phyloP scores from a whole-genome alignment of 2,888 invertebrate species.

The Napeogenes inachia region DNA sequence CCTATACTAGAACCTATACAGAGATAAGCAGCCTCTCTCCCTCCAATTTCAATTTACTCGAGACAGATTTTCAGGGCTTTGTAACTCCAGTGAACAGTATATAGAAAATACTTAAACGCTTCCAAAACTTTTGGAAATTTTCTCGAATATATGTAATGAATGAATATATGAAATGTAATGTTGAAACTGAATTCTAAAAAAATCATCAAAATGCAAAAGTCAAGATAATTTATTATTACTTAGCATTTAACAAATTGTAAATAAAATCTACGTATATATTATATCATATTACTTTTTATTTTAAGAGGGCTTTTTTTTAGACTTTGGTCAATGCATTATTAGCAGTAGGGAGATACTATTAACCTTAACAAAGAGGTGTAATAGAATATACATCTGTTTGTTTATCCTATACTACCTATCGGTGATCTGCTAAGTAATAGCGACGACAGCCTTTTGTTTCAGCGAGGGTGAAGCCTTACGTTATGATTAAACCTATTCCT shows the following conservation, averaged over 20 bases:
- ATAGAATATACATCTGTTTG: too few species aligned
- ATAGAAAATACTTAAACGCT: slow-evolving; percentile 31
- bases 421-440: slow-evolving; percentile 52
- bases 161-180: too few species aligned
- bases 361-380: too few species aligned
- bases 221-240: too few species aligned
- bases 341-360: too few species aligned
- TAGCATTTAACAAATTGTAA: too few species aligned
- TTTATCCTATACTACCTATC: slow-evolving; percentile 41
- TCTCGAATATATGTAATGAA: neutral
- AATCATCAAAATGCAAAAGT: too few species aligned
- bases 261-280: too few species aligned
- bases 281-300: too few species aligned
- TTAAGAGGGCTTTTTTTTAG: too few species aligned
- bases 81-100: slow-evolving; percentile 52
- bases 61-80: slow-evolving; percentile 76
- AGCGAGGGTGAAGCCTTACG: slow-evolving; percentile 17
- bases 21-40: slow-evolving; percentile 50
- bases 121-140: neutral
- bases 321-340: too few species aligned
- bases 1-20: slow-evolving; percentile 34
- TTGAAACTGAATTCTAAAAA: too few species aligned
- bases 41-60: slow-evolving; percentile 77
- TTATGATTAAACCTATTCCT: slow-evolving; percentile 13
- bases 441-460: slow-evolving; percentile 69